Percentiles rank a stretch among this genome's conserved stretches.
These are phyloP conservation scores for Artibeus lituratus DNA, from an alignment of 2,797 vertebrate genomes.

Conservation along the genomic window DNA sequence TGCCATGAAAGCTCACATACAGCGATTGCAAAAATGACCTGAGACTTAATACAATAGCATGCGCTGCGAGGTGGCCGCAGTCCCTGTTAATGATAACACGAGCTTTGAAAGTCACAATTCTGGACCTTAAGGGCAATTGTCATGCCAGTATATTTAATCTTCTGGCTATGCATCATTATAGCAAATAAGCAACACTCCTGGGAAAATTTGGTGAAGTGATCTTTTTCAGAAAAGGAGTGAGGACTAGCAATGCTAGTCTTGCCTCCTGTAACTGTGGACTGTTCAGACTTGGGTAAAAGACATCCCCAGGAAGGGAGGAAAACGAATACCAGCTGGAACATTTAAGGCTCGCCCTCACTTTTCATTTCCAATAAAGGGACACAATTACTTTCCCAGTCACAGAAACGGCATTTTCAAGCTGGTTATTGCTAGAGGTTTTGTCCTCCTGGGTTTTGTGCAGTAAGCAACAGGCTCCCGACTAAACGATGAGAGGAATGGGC, in stretches of 20 bases:
- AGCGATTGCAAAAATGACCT: background rate
- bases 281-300: background rate
- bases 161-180: background rate
- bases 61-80: accelerated
- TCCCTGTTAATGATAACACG: accelerated
- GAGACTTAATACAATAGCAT: accelerated
- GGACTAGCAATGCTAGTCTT: background rate
- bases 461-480: conserved; percentile 56
- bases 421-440: conserved; percentile 32
- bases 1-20: background rate
- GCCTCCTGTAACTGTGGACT: background rate
- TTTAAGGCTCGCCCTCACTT: background rate
- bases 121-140: background rate
- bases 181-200: background rate
- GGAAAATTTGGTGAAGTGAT: background rate
- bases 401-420: conserved; percentile 26
- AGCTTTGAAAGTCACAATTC: background rate
- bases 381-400: conserved; percentile 53
- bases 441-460: conserved; percentile 50
- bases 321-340: background rate
- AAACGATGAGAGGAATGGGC: conserved; percentile 63
- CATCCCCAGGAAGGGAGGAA: background rate
- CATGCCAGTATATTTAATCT: background rate
- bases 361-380: conserved; percentile 54
- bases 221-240: background rate